These are phyloP conservation scores for Sympetrum striolatum DNA, from an alignment of 2,888 invertebrate genomes.

Conservation along the genomic window DNA sequence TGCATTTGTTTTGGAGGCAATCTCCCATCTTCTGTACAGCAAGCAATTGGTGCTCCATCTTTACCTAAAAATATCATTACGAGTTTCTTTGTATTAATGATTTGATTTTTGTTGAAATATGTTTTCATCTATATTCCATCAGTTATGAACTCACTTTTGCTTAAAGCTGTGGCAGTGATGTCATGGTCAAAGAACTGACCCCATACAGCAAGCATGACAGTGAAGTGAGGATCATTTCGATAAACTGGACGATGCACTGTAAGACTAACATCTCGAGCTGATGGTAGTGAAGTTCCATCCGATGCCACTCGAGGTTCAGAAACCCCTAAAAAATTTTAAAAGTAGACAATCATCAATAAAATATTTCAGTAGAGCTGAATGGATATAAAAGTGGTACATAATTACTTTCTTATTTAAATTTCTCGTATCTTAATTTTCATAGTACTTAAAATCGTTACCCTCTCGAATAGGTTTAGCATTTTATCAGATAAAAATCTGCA, in stretches of 20 bases:
- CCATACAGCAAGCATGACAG: conserved; percentile 86
- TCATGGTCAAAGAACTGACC: conserved; percentile 91
- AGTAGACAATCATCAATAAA: too few species aligned
- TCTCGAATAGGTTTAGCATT: too few species aligned
- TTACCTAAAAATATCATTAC: conserved; percentile 58
- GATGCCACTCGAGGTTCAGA: conserved; percentile 68
- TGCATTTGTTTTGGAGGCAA: conserved; percentile 57
- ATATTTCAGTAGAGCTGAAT: too few species aligned
- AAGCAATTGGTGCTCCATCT: conserved; percentile 75
- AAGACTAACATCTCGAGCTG: conserved; percentile 77
- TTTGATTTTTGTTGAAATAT: not conserved
- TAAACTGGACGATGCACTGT: conserved; percentile 77
- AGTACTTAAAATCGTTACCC: too few species aligned
- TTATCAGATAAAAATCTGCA: too few species aligned
- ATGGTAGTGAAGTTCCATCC: conserved; percentile 68
- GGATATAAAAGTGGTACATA: too few species aligned
- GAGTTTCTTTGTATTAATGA: not conserved
- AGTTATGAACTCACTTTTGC: conserved; percentile 63
- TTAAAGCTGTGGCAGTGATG: conserved; percentile 82
- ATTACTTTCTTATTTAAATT: too few species aligned
- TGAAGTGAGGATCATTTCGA: conserved; percentile 75
- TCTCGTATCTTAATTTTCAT: too few species aligned
- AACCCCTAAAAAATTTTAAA: conserved; percentile 61
- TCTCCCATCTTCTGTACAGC: conserved; percentile 62
- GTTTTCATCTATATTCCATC: not conserved